Conservation (phyloP, 1,140 invertebrate species). For the Sycophila sp. region DNA sequence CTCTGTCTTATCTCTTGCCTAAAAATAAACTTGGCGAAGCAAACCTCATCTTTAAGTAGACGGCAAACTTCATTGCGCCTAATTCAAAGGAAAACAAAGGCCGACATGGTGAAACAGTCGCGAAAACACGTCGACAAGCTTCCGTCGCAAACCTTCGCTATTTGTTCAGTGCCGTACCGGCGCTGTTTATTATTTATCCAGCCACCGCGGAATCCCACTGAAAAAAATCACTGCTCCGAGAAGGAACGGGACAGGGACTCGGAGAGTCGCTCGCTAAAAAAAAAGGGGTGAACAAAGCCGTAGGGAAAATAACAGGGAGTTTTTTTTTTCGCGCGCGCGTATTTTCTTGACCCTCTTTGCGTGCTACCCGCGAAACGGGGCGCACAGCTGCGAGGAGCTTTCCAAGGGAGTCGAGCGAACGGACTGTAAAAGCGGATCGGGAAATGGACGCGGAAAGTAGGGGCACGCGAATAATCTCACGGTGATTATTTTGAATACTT, state of each 20-base stretch:
- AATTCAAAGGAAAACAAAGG: no score
- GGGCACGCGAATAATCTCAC: neutral
- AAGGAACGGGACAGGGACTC: neutral
- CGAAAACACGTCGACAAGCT: no score
- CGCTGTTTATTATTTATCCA: constrained; percentile 22
- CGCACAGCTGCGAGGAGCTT: neutral
- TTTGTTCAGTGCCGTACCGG: neutral
- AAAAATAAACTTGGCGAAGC: no score
- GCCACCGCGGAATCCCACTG: neutral
- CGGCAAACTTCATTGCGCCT: no score
- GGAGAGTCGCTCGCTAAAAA: neutral
- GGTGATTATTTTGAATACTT: neutral
- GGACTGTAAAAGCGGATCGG: neutral
- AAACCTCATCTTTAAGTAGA: no score
- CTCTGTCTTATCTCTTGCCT: no score
- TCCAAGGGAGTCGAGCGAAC: neutral
- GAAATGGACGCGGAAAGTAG: neutral
- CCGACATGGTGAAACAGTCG: neutral
- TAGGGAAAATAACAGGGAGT: neutral
- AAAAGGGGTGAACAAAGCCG: constrained; percentile 5
- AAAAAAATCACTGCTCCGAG: neutral
- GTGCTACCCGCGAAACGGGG: neutral
- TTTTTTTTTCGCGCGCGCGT: neutral
- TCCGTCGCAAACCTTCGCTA: no score
- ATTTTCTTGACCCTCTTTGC: constrained; percentile 15